phyloP scores from a whole-genome alignment of 2,888 invertebrate genomes.

The Patella depressa region DNA sequence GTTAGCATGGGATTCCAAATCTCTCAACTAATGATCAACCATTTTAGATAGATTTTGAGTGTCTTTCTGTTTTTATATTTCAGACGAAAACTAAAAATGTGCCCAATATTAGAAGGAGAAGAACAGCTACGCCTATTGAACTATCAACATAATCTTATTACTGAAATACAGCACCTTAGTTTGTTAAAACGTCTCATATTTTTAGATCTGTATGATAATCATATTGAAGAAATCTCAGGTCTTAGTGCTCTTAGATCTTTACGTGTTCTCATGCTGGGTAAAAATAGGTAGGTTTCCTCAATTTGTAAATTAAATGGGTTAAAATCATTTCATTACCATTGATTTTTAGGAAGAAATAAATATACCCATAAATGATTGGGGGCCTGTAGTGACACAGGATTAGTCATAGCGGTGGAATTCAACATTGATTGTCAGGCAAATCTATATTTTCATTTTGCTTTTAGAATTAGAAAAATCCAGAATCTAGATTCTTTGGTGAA shows the following conservation, averaged over 20 bases:
- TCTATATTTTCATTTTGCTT: constrained; percentile 51
- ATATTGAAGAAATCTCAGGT: constrained; percentile 87
- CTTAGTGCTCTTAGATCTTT: constrained; percentile 84
- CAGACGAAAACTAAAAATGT: constrained; percentile 80
- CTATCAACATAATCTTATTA: constrained; percentile 91
- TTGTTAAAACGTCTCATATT: constrained; percentile 86
- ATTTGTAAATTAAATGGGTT: neutral
- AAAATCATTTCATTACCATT: too few relatives aligned
- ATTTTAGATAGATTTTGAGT: too few relatives aligned
- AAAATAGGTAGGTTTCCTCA: constrained; percentile 80
- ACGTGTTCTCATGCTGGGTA: constrained; percentile 89
- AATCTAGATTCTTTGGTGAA: constrained; percentile 79
- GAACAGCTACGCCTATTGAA: constrained; percentile 86
- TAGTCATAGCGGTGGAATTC: too few relatives aligned
- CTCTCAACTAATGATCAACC: too few relatives aligned
- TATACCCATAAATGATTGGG: too few relatives aligned
- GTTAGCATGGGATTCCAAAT: too few relatives aligned
- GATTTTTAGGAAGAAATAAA: too few relatives aligned
- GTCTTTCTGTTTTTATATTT: constrained; percentile 19
- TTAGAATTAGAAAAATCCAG: constrained; percentile 84
- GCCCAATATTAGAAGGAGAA: constrained; percentile 87
- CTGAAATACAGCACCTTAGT: constrained; percentile 78
- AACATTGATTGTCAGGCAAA: too few relatives aligned
- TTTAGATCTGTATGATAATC: constrained; percentile 94
- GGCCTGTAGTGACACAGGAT: too few relatives aligned